phyloP scores from a whole-genome alignment of 2,113 vertebrate species.

The Ictalurus punctatus region DNA sequence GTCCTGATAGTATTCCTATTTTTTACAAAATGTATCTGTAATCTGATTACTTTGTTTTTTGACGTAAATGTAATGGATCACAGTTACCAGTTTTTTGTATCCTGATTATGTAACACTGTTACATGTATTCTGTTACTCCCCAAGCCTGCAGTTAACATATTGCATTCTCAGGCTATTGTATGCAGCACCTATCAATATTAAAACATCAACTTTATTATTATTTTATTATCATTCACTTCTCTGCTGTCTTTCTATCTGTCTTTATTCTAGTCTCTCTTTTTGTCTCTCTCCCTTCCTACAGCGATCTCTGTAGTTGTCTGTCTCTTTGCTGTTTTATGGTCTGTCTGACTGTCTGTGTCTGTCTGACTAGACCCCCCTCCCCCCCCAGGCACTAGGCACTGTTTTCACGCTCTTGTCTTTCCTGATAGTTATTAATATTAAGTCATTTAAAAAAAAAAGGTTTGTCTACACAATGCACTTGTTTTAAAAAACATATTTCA shows the following conservation, averaged over 20 bases:
- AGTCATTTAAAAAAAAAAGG: not conserved
- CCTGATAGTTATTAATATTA: too few species aligned
- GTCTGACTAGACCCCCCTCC: too few species aligned
- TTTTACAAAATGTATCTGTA: too few species aligned
- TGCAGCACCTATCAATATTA: not conserved
- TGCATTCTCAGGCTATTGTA: not conserved
- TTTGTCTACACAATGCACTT: not conserved
- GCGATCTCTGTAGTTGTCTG: not conserved
- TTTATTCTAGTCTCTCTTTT: not conserved
- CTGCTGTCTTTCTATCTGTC: not conserved
- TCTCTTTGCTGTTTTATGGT: not conserved
- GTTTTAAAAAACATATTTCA: not conserved
- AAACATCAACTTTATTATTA: not conserved
- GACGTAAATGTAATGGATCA: too few species aligned
- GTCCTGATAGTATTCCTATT: too few species aligned
- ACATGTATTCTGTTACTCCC: too few species aligned
- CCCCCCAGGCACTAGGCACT: not conserved
- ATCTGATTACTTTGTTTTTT: too few species aligned
- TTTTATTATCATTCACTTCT: not conserved
- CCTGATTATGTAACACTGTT: too few species aligned
- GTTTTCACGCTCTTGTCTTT: not conserved
- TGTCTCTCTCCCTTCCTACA: not conserved
- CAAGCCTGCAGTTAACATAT: not conserved
- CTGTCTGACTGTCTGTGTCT: not conserved
- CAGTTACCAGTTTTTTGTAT: too few species aligned